phyloP scores from a whole-genome alignment of 2,888 invertebrate species.

The Boloria selene region DNA sequence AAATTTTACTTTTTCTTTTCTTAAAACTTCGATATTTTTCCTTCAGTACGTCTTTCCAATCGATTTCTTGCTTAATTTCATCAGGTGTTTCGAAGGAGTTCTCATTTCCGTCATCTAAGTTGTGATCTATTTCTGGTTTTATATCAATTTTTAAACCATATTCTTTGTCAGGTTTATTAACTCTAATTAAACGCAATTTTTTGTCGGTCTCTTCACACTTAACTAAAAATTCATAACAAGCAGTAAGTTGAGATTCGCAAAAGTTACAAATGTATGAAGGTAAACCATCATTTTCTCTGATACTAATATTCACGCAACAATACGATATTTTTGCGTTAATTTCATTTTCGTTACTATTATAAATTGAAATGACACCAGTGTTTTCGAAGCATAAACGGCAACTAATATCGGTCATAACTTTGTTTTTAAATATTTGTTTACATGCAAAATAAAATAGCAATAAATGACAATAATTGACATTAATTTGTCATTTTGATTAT shows the following conservation, averaged over 20 bases:
- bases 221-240: slow-evolving; percentile 57
- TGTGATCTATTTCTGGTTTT: slow-evolving; percentile 50
- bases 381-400: slow-evolving; percentile 52
- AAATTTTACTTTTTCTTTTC: slow-evolving; percentile 23
- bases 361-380: slow-evolving; percentile 39
- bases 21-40: slow-evolving; percentile 18
- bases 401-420: slow-evolving; percentile 50
- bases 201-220: slow-evolving; percentile 63
- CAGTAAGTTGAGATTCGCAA: slow-evolving; percentile 54
- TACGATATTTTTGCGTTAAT: slow-evolving; percentile 56
- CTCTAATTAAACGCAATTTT: slow-evolving; percentile 48
- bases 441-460: background rate
- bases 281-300: slow-evolving; percentile 57
- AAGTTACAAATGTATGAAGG: slow-evolving; percentile 54
- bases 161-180: slow-evolving; percentile 22
- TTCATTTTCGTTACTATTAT: slow-evolving; percentile 15
- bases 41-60: background rate
- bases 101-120: slow-evolving; percentile 39
- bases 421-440: background rate
- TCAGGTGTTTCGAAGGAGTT: slow-evolving; percentile 23
- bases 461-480: background rate
- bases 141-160: slow-evolving; percentile 49
- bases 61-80: slow-evolving; percentile 16
- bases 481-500: too few relatives aligned
- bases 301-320: slow-evolving; percentile 57